Evolutionary conservation across 2,113 vertebrate species (phyloP).

Genomic region (Bos taurus): DNA sequence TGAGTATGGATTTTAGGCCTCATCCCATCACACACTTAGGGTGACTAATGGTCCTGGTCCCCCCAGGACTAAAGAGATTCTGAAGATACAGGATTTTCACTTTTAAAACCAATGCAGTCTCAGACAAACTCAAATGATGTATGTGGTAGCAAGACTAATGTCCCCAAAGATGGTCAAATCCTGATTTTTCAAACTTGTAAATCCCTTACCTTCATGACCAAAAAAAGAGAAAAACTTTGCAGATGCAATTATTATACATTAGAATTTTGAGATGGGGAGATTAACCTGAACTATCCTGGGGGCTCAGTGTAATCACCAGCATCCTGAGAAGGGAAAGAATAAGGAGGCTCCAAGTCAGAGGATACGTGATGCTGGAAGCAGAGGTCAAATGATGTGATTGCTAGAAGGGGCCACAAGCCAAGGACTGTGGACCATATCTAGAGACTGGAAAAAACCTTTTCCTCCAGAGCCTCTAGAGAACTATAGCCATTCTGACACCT

Average conservation of each 20-base stretch:
- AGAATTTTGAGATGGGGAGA: not conserved
- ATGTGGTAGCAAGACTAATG: not conserved
- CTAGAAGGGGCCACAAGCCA: not conserved
- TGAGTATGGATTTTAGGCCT: not conserved
- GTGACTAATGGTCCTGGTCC: not conserved
- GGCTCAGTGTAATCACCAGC: too few relatives aligned
- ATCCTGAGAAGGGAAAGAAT: not conserved
- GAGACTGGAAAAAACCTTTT: too few relatives aligned
- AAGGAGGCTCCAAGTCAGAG: not conserved
- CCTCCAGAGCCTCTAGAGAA: not conserved
- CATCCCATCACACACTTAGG: too few relatives aligned
- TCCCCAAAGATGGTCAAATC: not conserved
- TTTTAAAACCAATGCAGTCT: not conserved
- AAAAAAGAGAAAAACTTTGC: not conserved
- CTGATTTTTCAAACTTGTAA: too few relatives aligned
- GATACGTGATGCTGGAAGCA: rapidly evolving
- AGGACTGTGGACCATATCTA: not conserved
- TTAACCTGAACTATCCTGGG: not conserved
- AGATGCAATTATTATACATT: not conserved
- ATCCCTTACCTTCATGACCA: not conserved
- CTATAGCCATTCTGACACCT: not conserved
- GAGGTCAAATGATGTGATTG: not conserved
- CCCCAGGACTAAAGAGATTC: not conserved
- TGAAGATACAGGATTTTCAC: not conserved
- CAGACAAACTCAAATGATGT: not conserved